Base-by-base conservation (phyloP, 53 echinoderm and acorn worm species). In the Holothuria leucospilota region DNA sequence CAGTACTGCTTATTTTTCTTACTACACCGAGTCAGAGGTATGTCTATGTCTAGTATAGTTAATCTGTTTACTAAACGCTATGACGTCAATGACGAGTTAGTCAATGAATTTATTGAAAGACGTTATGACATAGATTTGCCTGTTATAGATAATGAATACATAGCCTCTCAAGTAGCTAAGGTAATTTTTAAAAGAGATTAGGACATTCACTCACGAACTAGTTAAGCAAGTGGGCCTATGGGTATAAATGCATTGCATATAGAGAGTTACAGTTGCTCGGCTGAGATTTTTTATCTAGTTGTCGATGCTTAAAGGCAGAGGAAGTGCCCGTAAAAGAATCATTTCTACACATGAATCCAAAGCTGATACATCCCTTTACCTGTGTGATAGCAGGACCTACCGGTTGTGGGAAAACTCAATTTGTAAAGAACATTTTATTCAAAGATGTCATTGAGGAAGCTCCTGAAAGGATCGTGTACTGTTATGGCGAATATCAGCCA, bases 1-100 rank as follows among this genome's bases (percentile, higher is more conserved):
- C 94, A 94, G 24, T 14, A 78, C 10, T 56, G 78, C 20, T 23
- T 90, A 11, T 94, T 81, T 34, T 94, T 59, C 29, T 59, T 90
- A 13, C 27, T 86, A 4, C 92, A 94, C 24, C 80, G 94, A 29
- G 53, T 58, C 23, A 87, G 92, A 42, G 78, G 42, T 38, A 41
- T 64, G 9, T 20, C 64, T 6, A 82, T 82, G 82, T 9, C 10
- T 20, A 20, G 5, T 4, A 82, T 82, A 26, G 64, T 82, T 1
- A 66, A 24, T 8, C 42, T 0, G 23, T 83, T 83, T 64, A 42
- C 67, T 0, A 11, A 14, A 27, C 34, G 8, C 12, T 59, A 23
- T 0, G 4, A 14, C 4, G 0, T 60, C 2, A 79, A 79, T 60
- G 80, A 79, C 61, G 4, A 12, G 0, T 79, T 79, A 60, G 61